Base-by-base conservation (phyloP, 2,888 invertebrate species). In the Brachypterus glaber region DNA sequence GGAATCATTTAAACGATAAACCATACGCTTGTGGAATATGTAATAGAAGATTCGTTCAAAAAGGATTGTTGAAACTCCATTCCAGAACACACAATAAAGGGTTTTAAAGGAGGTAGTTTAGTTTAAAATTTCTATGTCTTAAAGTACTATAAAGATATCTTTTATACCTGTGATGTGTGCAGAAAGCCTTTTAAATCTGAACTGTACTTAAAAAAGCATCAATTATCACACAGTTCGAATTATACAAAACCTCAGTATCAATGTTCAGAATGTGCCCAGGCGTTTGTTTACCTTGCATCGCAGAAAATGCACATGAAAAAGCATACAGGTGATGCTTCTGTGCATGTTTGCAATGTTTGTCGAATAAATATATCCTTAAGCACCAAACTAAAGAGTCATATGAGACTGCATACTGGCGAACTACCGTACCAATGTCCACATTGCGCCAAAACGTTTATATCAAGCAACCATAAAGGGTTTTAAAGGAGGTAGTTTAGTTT, bases 151-250 rank as follows among this genome's bases (percentile, higher is more conserved):
- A 48, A 54, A 38, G 54, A 50, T 15, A 14, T 50, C n/a, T 31
- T 47, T 12, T 48, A 50, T 27, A 43, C 39, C 11, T 58, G 58
- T 31, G 32, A 48, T 9, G 15, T 39, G 9, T 58, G 58, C 41
- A 40, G 41, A 1, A 57, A 55, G 40, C 31, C 41, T 4, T 58
- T 58, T 41, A 53, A 49, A 38, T 52, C 50, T 33, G 44, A 51
- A 15, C 43, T 46, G 15, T 48, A 49, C 30, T 50, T 55, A 25
- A 51, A 48, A 34, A 36, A 46, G 4, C 55, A 56, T 25, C 35
- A 41, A 9, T 39, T 37, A 12, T 44, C 37, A 2, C 54, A 55
- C 31, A 49, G 52, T 34, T 49, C 48, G 0, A 40, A 47, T 18
- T 48, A 47, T 29, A 44, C 41, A 18, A 42, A 38, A 15, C 49